Base-by-base conservation (phyloP, 2,113 vertebrate species). In the Vimba vimba region DNA sequence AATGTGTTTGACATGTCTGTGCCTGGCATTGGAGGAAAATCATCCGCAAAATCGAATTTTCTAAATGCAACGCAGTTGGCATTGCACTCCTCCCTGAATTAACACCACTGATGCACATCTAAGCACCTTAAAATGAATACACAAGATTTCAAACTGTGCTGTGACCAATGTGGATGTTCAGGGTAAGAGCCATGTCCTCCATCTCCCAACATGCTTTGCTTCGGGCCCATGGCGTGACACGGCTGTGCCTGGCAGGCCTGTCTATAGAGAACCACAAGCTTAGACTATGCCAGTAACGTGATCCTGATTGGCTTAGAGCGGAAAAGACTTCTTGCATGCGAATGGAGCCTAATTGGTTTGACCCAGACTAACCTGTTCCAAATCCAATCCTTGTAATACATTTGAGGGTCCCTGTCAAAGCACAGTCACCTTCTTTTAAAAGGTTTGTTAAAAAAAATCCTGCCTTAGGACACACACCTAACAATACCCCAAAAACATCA, bases 271-370 rank as follows among this genome's bases (percentile, higher is more conserved):
- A 92, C 91, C 91, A 94, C 89, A 86, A 86, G 23, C 90, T 76
- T 76, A 73, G n/a, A 57, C 88, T 91, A 91, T 92, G 93, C 93
- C 86, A 91, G 91, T 91, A 93, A 91, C 89, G 92, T 87, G 89
- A 89, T 84, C 71, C 91, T 93, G 93, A 95, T 91, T 94, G 92
- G 93, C 93, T 92, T 92, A 91, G 87, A 89, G 91, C 10, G 64
- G 90, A 92, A 91, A 94, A 94, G 93, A 93, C 93, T 91, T 95
- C 66, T 94, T 93, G 93, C 90, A 93, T 94, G 91, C 94, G 92
- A 97, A 95, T 88, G 89, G 92, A 94, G 92, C 92, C 93, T 95
- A 96, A 95, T 94, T 95, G 95, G 94, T 95, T 96, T 95, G 95
- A 97, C 94, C 93, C 93, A 94, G 93, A 95, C 91, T 96, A 96